These are phyloP conservation scores for Drosophila bifasciata DNA, from an alignment of 1,140 invertebrate genomes.

Conservation along the genomic window DNA sequence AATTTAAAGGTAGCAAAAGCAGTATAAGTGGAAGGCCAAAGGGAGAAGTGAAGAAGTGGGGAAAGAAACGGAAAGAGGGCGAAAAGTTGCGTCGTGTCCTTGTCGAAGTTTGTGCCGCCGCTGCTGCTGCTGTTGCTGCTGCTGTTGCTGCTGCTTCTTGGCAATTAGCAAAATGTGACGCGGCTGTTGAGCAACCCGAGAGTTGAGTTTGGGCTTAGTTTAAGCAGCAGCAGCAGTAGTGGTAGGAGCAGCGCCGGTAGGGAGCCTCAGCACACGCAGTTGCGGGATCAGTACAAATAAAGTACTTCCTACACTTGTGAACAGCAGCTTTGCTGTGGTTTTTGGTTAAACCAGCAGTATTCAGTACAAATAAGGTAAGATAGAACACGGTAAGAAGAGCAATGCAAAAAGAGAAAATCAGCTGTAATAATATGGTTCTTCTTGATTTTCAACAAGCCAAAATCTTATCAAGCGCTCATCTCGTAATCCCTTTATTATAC, in stretches of 20 bases:
- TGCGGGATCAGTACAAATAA: conserved; percentile 18
- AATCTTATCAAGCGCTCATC: too few species aligned
- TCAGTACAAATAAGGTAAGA: too few species aligned
- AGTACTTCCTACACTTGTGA: too few species aligned
- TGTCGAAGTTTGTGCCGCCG: conserved; percentile 48
- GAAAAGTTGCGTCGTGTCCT: conserved; percentile 52
- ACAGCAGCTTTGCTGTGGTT: too few species aligned
- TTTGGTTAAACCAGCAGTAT: too few species aligned
- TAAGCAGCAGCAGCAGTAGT: conserved; percentile 13
- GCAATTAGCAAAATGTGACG: conserved; percentile 61
- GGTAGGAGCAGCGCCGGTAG: background rate
- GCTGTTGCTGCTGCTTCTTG: conserved; percentile 19
- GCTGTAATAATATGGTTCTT: too few species aligned
- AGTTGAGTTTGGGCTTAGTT: conserved; percentile 56
- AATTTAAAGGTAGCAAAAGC: conserved; percentile 46
- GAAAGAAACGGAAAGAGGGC: conserved; percentile 30
- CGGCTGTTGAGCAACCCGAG: conserved; percentile 54
- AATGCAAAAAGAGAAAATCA: too few species aligned
- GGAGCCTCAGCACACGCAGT: conserved; percentile 3
- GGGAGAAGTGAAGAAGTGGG: conserved; percentile 5
- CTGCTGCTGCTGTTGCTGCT: background rate
- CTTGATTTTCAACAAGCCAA: too few species aligned
- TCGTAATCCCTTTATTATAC: conserved; percentile 13
- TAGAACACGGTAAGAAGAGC: too few species aligned
- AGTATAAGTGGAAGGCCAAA: conserved; percentile 2